A percentile compares a stretch with the other conserved stretches of the same genome.
phyloP scores from a whole-genome alignment of 2,888 invertebrate genomes.

The Ischnura elegans region DNA sequence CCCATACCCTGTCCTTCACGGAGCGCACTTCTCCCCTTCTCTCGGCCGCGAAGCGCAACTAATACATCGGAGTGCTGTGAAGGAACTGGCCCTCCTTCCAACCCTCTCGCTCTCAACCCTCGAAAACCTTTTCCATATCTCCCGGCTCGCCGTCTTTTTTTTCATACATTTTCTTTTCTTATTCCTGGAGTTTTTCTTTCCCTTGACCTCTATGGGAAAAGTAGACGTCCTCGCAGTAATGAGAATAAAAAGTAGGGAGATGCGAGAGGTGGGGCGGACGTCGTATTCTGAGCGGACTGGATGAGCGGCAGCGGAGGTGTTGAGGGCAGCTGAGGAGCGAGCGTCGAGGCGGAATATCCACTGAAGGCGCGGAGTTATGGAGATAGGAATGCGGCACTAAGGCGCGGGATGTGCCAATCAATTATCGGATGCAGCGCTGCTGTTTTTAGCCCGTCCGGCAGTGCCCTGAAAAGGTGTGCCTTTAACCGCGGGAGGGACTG shows the following conservation, averaged over 20 bases:
- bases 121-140: background rate
- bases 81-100: background rate
- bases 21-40: background rate
- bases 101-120: background rate
- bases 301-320: background rate
- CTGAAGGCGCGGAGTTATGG: no score
- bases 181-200: background rate
- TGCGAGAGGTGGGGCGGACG: background rate
- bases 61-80: slow-evolving; percentile 53
- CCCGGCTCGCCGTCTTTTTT: slow-evolving; percentile 10
- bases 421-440: background rate
- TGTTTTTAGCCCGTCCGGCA: background rate
- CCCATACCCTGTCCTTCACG: background rate
- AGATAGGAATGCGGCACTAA: no score
- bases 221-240: slow-evolving; percentile 13
- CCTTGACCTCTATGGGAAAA: slow-evolving; percentile 34
- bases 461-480: no score
- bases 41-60: background rate
- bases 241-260: slow-evolving; percentile 28
- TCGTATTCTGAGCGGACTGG: background rate
- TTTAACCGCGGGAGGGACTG: no score
- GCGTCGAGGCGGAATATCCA: no score
- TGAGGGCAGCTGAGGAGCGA: no score
- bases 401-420: background rate
- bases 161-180: background rate